Evolutionary conservation across 2,888 invertebrate species (phyloP), one percentile per base, ranked within the genome.

Genomic region (Carpatolechia fugitivella): DNA sequence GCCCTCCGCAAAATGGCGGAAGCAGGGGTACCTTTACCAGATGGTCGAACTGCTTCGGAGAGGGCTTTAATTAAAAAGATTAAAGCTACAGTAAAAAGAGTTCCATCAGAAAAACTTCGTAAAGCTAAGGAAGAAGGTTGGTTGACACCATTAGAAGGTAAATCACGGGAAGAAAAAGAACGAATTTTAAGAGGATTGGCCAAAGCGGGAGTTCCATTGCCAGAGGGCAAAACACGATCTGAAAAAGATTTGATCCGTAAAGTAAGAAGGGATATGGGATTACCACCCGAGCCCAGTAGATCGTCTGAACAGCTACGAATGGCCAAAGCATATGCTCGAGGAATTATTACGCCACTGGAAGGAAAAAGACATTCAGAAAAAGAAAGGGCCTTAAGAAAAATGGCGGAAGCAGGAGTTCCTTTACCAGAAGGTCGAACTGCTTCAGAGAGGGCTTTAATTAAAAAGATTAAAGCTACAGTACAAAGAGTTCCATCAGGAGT

Each of bases 381-480:
- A 52, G 68, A 70, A 54, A 68, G 67, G 6, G 59, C 71, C 20
- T 29, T 74, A 31, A 55, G 40, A 35, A 58, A 48, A 3, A 60
- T 64, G 48, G 65, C 64, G 3, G 61, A 66, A 4, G 51, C 59
- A 35, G 73, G 69, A 0, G 24, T 74, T 11, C 59, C 68, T 0
- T 51, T 76, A 16, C 69, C 76, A n/a, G 52, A 69, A 59, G 72
- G 70, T 0, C 54, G 71, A 20, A 70, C 70, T 3, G 7, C 63
- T 16, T 69, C 72, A 3, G 68, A 68, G 60, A 65, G 63, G 50
- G 56, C 59, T 10, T 33, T 48, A 8, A 48, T 48, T 11, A 31
- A 10, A 16, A 31, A 33, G 16, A 13, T 48, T 33, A 54, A 49
- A 49, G 61, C 57, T 11, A 48, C 47, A n/a, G 67, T 62, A 13